These are phyloP conservation scores for Pyrrhosoma nymphula DNA, from an alignment of 2,888 invertebrate species.

Conservation along the genomic window DNA sequence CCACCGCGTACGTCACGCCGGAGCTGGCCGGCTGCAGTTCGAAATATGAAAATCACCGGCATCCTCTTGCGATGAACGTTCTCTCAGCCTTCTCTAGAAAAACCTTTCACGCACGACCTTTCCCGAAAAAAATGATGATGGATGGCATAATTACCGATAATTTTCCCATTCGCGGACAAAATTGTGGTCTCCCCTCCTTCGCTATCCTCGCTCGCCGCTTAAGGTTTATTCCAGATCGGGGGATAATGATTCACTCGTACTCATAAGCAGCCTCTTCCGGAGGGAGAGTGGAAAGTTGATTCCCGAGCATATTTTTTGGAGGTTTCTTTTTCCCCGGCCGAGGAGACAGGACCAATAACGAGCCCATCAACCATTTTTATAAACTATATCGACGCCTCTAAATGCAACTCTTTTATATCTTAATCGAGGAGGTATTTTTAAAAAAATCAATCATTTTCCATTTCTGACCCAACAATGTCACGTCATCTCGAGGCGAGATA, in stretches of 20 bases:
- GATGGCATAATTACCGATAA: constrained; percentile 55
- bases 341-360: not conserved
- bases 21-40: too few species aligned
- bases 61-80: not conserved
- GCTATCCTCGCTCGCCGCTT: not conserved
- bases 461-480: not conserved
- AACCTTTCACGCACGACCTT: constrained; percentile 10
- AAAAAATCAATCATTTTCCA: not conserved
- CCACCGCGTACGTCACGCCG: too few species aligned
- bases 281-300: not conserved
- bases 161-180: not conserved
- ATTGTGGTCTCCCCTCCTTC: not conserved
- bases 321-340: not conserved
- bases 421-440: not conserved
- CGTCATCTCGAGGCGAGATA: not conserved
- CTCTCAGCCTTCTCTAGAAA: too few species aligned
- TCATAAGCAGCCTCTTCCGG: not conserved
- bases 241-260: not conserved
- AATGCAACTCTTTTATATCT: not conserved
- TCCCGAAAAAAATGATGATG: constrained; percentile 45
- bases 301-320: not conserved
- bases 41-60: too few species aligned
- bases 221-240: not conserved
- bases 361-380: not conserved
- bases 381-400: not conserved